These are phyloP conservation scores for Achroia grisella DNA, from an alignment of 1,140 invertebrate species.

Conservation along the genomic window DNA sequence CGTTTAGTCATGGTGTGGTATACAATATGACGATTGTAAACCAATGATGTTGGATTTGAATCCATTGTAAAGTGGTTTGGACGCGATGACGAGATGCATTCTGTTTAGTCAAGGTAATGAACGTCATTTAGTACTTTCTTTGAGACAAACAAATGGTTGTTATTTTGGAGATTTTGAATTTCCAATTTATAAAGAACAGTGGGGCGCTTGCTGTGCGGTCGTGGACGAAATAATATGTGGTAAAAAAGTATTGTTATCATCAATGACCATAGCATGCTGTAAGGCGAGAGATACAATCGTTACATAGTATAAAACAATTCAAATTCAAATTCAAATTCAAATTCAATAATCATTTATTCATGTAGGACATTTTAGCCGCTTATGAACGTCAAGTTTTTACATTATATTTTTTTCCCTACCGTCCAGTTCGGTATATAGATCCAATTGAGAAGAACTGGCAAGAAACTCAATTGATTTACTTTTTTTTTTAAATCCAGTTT, in stretches of 20 bases:
- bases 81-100: conserved; percentile 26
- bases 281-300: too few relatives aligned
- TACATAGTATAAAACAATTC: conserved; percentile 11
- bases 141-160: conserved; percentile 29
- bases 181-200: conserved; percentile 31
- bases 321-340: too few relatives aligned
- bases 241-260: conserved; percentile 23
- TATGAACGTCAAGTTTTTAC: too few relatives aligned
- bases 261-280: too few relatives aligned
- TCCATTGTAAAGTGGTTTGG: conserved; percentile 27
- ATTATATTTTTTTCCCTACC: too few relatives aligned
- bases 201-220: conserved; percentile 22
- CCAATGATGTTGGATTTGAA: conserved; percentile 44
- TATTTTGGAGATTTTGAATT: conserved; percentile 14
- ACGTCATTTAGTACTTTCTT: conserved; percentile 25
- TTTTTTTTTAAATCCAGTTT: too few relatives aligned
- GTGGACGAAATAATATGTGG: conserved; percentile 2
- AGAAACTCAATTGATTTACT: too few relatives aligned
- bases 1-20: conserved; percentile 35
- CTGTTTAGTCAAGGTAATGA: conserved; percentile 17
- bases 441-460: too few relatives aligned
- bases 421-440: too few relatives aligned
- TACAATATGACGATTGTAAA: conserved; percentile 32
- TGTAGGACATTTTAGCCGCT: too few relatives aligned
- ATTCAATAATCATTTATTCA: too few relatives aligned